phyloP scores from a whole-genome alignment of 2,888 invertebrate genomes.

The Lasioglossum morio region DNA sequence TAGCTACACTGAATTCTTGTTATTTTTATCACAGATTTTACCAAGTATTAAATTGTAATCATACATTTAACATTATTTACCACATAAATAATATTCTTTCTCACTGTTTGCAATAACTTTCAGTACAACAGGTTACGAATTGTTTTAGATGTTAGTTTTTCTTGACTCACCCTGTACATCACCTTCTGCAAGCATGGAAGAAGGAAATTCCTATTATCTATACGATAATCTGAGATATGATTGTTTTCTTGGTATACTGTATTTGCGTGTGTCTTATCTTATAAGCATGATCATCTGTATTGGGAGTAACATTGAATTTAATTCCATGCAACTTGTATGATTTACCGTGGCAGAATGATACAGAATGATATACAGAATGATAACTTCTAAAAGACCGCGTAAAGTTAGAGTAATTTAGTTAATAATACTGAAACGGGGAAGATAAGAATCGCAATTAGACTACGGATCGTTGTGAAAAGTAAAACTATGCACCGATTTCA shows the following conservation, averaged over 20 bases:
- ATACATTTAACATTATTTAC: no score
- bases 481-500: neutral
- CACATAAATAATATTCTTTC: neutral
- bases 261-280: neutral
- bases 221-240: neutral
- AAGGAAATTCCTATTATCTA: neutral
- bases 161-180: neutral
- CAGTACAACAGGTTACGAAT: neutral
- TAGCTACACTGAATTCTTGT: no score
- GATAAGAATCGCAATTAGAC: neutral
- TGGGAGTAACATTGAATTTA: neutral
- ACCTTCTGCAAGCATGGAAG: neutral
- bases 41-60: no score
- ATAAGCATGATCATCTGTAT: neutral
- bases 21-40: no score
- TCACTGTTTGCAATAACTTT: neutral
- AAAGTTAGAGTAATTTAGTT: neutral
- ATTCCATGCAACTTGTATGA: neutral
- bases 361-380: neutral
- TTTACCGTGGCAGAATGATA: neutral
- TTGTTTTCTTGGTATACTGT: neutral
- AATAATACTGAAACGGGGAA: neutral
- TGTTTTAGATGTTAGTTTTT: neutral
- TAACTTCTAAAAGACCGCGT: neutral
- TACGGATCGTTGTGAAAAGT: neutral